Base-by-base conservation (phyloP, 2,888 invertebrate species). In the Cephus runcator region DNA sequence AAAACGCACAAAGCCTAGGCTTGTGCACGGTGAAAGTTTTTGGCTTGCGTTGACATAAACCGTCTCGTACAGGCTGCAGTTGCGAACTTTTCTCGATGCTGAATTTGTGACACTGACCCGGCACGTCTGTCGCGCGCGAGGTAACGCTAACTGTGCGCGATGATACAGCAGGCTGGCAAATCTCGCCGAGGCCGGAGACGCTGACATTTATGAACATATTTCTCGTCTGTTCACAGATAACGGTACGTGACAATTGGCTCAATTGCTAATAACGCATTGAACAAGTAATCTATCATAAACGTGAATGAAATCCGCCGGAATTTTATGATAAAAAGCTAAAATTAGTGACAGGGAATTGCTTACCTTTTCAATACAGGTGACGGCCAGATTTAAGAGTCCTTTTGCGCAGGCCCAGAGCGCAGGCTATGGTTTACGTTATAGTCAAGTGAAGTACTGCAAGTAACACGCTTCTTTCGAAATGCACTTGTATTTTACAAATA, bases 311-410 rank as follows among this genome's bases (percentile, higher is more conserved):
- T 85, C 84, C 69, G 78, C 75, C 0, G 75, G 77, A 80, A 80
- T 80, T 76, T 82, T 79, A 81, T 75, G 80, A 73, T 79, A 83
- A 79, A 79, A 79, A 15, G 74, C 69, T 73, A 75, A 84, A 88
- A 88, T 88, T 88, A 88, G 88, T 86, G 87, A 85, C 86, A 87
- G 87, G 86, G 87, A 87, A 87, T 88, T 88, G 90, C 92, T 92
- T 92, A 92, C 92, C 92, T 92, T 92, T 92, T 92, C 92, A 92
- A 92, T 92, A 92, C 92, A 93, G 92, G 92, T 93, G 93, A 93
- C 92, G 92, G 92, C 92, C 92, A 92, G 91, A 91, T 92, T 92
- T 92, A 90, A 91, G 92, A 90, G 85, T 87, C 84, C 85, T 84
- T 87, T 82, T 90, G 92, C 93, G 92, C 92, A 91, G 85, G 77